These are phyloP conservation scores for Lampris megalopsis DNA, from an alignment of 2,113 vertebrate genomes.

Conservation along the genomic window DNA sequence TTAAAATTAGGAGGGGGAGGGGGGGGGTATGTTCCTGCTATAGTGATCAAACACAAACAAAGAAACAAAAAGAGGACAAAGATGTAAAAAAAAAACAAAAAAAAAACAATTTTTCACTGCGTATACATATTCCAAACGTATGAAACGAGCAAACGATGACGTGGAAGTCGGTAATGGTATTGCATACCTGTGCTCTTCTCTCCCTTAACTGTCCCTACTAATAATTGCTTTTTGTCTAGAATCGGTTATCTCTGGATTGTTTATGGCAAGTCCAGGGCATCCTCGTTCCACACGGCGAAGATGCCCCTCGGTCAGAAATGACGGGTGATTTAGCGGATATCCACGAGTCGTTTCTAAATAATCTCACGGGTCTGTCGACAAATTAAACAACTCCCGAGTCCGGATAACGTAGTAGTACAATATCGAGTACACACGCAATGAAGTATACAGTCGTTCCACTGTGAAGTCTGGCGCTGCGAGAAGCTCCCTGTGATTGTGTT, in stretches of 20 bases:
- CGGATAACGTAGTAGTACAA: conserved; percentile 63
- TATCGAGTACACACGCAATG: conserved; percentile 3
- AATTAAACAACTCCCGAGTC: conserved; percentile 56
- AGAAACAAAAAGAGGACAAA: conserved; percentile 61
- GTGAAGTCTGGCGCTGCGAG: conserved; percentile 50
- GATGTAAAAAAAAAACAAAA: conserved; percentile 65
- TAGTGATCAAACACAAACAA: conserved; percentile 57
- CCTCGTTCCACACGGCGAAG: conserved; percentile 68
- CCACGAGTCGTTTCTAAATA: conserved; percentile 62
- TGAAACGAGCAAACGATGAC: conserved; percentile 53
- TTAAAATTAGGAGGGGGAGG: conserved; percentile 68
- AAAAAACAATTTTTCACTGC: conserved; percentile 22
- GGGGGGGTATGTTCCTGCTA: conserved; percentile 62
- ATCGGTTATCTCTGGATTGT: conserved; percentile 11
- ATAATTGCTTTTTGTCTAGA: conserved; percentile 53
- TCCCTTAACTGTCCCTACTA: conserved; percentile 40
- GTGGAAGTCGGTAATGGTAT: conserved; percentile 60
- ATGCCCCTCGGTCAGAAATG: conserved; percentile 59
- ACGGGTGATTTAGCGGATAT: conserved; percentile 35
- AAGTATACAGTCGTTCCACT: conserved; percentile 36
- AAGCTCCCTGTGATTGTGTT: conserved; percentile 50
- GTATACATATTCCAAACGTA: conserved; percentile 56
- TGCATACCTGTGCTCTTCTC: conserved; percentile 75
- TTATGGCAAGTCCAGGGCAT: conserved; percentile 64
- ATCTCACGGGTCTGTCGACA: conserved; percentile 61